Conservation (phyloP, 2,888 invertebrate species). For the Calameuta idolon region DNA sequence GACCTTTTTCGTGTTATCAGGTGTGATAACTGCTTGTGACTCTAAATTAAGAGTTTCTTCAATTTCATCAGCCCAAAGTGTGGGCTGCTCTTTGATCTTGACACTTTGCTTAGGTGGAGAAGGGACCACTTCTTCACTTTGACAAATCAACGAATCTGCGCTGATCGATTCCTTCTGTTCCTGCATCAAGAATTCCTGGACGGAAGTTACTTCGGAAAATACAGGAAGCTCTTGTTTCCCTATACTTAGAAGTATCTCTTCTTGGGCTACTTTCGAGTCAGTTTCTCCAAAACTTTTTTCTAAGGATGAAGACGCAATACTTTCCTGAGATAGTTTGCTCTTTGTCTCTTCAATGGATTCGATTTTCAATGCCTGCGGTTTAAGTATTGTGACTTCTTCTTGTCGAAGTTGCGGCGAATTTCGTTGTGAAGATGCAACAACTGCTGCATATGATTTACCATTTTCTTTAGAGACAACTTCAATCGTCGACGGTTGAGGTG, state of each 20-base stretch:
- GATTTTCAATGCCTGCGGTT: constrained; percentile 34
- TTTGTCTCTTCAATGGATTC: neutral
- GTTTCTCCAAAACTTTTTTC: neutral
- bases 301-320: neutral
- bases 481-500: neutral
- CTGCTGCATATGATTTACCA: constrained; percentile 79
- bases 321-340: neutral
- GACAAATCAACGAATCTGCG: neutral
- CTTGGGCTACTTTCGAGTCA: neutral
- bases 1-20: neutral
- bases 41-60: constrained; percentile 21
- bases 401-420: constrained; percentile 63
- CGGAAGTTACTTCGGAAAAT: neutral
- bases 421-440: constrained; percentile 69
- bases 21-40: neutral
- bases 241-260: neutral
- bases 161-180: neutral
- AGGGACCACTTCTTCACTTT: neutral
- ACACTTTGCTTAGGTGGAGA: neutral
- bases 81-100: constrained; percentile 7
- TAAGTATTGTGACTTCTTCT: constrained; percentile 42
- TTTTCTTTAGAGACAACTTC: constrained; percentile 58
- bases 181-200: neutral
- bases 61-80: constrained; percentile 31
- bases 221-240: neutral